phyloP scores from a whole-genome alignment of 1,140 invertebrate species.

The Tetragnatha versicolor region DNA sequence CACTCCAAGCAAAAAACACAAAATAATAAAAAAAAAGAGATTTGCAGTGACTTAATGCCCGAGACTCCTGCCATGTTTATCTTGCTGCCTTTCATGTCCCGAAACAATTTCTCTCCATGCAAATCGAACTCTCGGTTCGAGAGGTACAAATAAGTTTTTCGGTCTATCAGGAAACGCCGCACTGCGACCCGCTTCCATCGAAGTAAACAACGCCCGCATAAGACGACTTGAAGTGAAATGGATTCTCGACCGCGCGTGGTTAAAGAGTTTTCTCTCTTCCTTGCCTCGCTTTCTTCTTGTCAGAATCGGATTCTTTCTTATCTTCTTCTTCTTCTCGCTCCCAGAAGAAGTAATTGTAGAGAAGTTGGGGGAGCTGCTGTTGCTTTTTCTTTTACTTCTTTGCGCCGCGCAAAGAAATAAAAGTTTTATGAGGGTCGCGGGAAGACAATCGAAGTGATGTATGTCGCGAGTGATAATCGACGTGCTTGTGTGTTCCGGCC shows the following conservation, averaged over 20 bases:
- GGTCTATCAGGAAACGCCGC: neutral
- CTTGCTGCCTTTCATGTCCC: neutral
- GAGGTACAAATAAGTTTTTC: slow-evolving; percentile 18
- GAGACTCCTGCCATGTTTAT: too few species aligned
- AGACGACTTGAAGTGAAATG: slow-evolving; percentile 17
- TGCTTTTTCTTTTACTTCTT: too few species aligned
- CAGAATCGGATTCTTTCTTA: neutral
- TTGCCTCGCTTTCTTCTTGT: too few species aligned
- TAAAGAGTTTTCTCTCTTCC: neutral
- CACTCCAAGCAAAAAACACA: too few species aligned
- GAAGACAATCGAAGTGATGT: too few species aligned
- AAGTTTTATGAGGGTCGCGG: too few species aligned
- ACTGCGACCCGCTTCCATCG: neutral
- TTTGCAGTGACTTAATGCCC: neutral
- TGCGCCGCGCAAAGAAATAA: too few species aligned
- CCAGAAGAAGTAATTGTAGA: too few species aligned
- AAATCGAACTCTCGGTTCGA: slow-evolving; percentile 14
- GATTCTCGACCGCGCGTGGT: neutral
- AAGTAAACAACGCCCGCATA: neutral
- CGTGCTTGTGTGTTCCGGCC: too few species aligned
- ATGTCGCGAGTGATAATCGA: too few species aligned
- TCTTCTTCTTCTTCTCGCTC: too few species aligned
- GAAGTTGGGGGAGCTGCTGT: too few species aligned
- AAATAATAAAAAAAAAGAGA: neutral
- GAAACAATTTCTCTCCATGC: slow-evolving; percentile 24